Evolutionary conservation across 1,140 invertebrate genomes (phyloP), one percentile per base, ranked within the genome.

Genomic region (Colletes latitarsis): DNA sequence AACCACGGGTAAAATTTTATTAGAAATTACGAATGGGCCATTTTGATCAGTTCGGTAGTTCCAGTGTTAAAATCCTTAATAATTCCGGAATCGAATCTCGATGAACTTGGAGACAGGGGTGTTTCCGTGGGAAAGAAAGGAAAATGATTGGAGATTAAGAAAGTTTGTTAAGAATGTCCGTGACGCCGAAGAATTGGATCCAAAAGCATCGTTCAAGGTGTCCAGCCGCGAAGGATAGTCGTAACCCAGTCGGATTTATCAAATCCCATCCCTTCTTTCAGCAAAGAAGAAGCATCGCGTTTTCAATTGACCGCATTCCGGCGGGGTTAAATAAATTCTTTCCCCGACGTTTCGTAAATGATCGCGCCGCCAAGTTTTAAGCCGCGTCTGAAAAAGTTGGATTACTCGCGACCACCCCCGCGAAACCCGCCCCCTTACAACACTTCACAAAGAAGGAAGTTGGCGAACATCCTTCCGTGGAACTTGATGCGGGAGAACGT

Each of bases 361-460:
- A 69, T 77, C 64, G 53, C 4, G 53, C 8, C 41, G 53, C 15
- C 41, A 46, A 77, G 19, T 69, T 69, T 12, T 39, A 57, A 39
- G 68, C 68, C 17, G 15, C 52, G 30, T 19, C 30, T 41, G 52
- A 70, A 70, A 70, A 57, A 70, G 52, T 70, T 70, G 68, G 52
- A 70, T 70, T 57, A 70, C 30, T 49, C 49, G 49, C 49, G 49
- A 49, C 49, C 49, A 49, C 3, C 49, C 49, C 49, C 46, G 2
- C 10, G 30, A 30, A 1, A 30, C 46, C 46, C 8, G 0, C 43
- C 43, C 43, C 43, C 43, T 9, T 9, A 1, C 6, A 15, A 9
- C 39, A 3, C 21, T 5, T 39, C 21, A 64, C 62, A 64, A 64
- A 64, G 62, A 5, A 3, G 62, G 9, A 64, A 64, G 39, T 64